phyloP scores from a whole-genome alignment of 1,140 invertebrate genomes.

The Drosophila eugracilis region DNA sequence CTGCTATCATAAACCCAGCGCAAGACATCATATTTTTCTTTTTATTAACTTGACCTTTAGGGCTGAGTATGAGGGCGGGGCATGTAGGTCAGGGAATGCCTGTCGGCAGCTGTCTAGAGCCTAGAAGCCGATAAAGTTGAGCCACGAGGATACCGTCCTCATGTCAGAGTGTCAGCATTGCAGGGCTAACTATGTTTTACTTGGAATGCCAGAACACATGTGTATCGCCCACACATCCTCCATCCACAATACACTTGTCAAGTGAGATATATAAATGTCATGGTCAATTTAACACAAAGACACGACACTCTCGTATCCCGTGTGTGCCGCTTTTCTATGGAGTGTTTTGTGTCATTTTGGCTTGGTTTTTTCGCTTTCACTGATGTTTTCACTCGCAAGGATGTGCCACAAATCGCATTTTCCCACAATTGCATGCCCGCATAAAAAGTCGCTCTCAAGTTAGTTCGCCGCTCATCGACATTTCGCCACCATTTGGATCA shows the following conservation, averaged over 20 bases:
- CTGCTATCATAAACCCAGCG: conserved; percentile 40
- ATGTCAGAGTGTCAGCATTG: conserved; percentile 46
- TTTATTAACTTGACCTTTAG: conserved; percentile 63
- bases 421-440: conserved; percentile 18
- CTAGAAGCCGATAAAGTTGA: conserved; percentile 42
- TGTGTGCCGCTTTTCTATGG: neutral
- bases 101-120: conserved; percentile 25
- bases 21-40: conserved; percentile 18
- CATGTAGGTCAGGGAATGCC: neutral
- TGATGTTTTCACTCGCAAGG: conserved; percentile 10
- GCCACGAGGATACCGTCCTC: conserved; percentile 45
- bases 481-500: conserved; percentile 36
- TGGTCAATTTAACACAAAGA: conserved; percentile 65
- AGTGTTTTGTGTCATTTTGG: conserved; percentile 15
- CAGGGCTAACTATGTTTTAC: conserved; percentile 41
- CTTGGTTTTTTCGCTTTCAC: conserved; percentile 7
- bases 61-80: conserved; percentile 4
- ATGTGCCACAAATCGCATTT: conserved; percentile 37
- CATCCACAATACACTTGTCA: conserved; percentile 14
- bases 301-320: conserved; percentile 3
- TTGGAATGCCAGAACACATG: conserved; percentile 29
- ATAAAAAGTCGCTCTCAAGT: conserved; percentile 15
- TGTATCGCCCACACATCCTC: conserved; percentile 10
- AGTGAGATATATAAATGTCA: conserved; percentile 62
- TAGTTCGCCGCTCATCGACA: conserved; percentile 52